These are phyloP conservation scores for Nannoperca obscura DNA, from an alignment of 2,797 vertebrate genomes.

Conservation along the genomic window DNA sequence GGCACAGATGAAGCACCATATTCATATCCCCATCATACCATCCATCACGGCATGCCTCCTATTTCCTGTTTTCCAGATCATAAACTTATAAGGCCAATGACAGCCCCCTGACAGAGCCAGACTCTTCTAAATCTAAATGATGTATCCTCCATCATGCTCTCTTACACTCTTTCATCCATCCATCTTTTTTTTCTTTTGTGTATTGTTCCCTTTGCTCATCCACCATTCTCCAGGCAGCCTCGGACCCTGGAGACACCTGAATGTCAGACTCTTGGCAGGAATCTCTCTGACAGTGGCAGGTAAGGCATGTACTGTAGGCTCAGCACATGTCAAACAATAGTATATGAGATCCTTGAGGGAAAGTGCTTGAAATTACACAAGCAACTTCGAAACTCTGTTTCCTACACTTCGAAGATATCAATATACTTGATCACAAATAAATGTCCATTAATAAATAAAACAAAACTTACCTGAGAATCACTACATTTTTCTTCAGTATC, in stretches of 20 bases:
- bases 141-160: conserved; percentile 63
- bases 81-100: conserved; percentile 67
- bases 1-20: conserved; percentile 59
- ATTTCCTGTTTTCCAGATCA: conserved; percentile 69
- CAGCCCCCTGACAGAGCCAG: conserved; percentile 40
- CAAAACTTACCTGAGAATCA: neutral
- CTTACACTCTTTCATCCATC: conserved; percentile 64
- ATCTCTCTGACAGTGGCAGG: conserved; percentile 92
- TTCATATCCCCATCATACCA: conserved; percentile 56
- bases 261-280: conserved; percentile 92
- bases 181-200: conserved; percentile 70
- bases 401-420: neutral
- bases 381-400: too few species aligned
- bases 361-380: neutral
- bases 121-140: conserved; percentile 60
- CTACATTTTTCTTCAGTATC: too few species aligned
- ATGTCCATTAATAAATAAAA: too few species aligned
- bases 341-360: neutral
- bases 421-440: neutral
- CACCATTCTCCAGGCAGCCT: conserved; percentile 92
- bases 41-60: conserved; percentile 62
- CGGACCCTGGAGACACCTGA: conserved; percentile 93
- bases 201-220: conserved; percentile 82
- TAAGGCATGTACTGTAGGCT: conserved; percentile 85
- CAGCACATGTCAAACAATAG: conserved; percentile 59